phyloP scores from a whole-genome alignment of 2,113 vertebrate genomes.

The Chrysochloris asiatica region DNA sequence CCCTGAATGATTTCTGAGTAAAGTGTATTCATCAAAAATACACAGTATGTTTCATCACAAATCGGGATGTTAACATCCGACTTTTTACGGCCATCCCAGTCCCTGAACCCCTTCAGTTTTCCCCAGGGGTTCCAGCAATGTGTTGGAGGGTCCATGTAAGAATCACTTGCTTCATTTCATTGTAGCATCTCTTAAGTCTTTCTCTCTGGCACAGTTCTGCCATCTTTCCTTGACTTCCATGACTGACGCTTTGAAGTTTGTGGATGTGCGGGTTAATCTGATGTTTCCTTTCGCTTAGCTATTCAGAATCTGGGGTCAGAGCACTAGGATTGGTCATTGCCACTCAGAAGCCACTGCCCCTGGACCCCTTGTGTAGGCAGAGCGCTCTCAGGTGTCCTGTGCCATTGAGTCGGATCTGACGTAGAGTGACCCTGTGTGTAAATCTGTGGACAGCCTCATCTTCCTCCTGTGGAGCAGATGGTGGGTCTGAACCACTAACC shows the following conservation, averaged over 20 bases:
- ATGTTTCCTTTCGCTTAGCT: not conserved
- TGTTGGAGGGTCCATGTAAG: not conserved
- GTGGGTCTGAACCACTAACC: too few species aligned
- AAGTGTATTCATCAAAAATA: too few species aligned
- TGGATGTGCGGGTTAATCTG: not conserved
- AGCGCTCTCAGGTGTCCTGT: not conserved
- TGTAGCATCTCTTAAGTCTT: too few species aligned
- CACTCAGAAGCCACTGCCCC: rapidly evolving
- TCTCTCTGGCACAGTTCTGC: not conserved
- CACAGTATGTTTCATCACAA: not conserved
- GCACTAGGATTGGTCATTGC: not conserved
- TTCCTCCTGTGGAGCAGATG: too few species aligned
- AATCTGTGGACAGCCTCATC: too few species aligned
- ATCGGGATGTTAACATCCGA: rapidly evolving
- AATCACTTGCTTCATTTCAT: rapidly evolving
- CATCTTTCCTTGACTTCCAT: not conserved
- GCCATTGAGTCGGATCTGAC: too few species aligned
- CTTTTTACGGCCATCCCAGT: not conserved
- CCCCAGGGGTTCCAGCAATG: not conserved
- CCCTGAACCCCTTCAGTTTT: not conserved
- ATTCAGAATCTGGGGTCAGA: not conserved
- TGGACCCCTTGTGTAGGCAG: too few species aligned
- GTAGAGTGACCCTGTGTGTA: too few species aligned
- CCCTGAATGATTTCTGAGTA: too few species aligned
- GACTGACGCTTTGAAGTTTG: not conserved